Evolutionary conservation across 2,113 vertebrate species (phyloP), one percentile per base, ranked within the genome.

Genomic region (Larimichthys polyactis): DNA sequence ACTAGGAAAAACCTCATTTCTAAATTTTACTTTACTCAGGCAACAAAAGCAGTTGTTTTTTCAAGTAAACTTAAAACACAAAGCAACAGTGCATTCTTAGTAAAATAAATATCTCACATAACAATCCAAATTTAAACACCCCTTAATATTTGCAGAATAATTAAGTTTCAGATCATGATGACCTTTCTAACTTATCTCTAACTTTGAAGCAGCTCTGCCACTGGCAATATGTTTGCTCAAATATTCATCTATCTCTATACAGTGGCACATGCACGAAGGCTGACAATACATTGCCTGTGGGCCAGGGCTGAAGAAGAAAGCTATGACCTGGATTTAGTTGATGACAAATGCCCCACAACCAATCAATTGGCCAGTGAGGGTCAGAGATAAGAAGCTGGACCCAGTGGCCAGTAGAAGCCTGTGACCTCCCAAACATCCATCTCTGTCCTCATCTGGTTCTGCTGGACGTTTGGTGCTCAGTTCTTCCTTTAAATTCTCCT

Each of bases 281-380:
- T 78, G 80, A 89, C 80, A 84, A 86, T 77, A 20, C 27, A 16
- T 59, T 71, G 84, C 78, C 84, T 27, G 36, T 22, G n/a, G 87
- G 75, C 80, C 29, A 63, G 12, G 11, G 64, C 4, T 44, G 15
- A 29, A 75, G 71, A 88, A 86, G 62, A 92, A 92, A 87, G 82
- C 69, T 17, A 63, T 79, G 77, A 90, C 83, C 89, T 91, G 81
- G 75, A 60, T 84, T 82, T 83, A 59, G 67, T 27, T 86, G 85
- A 86, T 96, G 97, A 97, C 94, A 95, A 96, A 97, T 96, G 96
- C 94, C 92, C 96, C 97, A 96, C 90, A 96, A 95, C 96, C 94
- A 97, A 98, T 97, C 95, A 92, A 98, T 97, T 97, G 96, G 94
- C 94, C 90, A 74, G 95, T 94, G 93, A 89, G 70, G 92, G 94